phyloP scores from a whole-genome alignment of 2,797 vertebrate genomes.

The Macroramphosus scolopax region DNA sequence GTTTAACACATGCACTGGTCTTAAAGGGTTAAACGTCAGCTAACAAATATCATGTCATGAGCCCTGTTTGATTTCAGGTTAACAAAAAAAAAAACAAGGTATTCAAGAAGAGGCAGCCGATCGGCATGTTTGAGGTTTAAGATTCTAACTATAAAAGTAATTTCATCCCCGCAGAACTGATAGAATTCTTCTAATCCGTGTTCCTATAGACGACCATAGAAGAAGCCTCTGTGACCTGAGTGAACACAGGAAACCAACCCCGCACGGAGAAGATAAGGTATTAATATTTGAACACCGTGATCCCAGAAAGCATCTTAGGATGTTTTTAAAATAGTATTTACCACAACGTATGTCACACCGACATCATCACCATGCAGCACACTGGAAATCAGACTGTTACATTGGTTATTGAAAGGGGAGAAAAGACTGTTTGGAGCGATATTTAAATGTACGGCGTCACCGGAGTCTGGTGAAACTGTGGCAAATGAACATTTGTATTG shows the following conservation, averaged over 20 bases:
- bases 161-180: not conserved
- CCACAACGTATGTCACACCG: not conserved
- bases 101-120: not conserved
- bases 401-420: too few relatives aligned
- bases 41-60: too few relatives aligned
- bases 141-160: not conserved
- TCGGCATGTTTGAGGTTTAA: not conserved
- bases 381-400: too few relatives aligned
- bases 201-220: constrained; percentile 1
- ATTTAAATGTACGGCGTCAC: not conserved
- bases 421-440: too few relatives aligned
- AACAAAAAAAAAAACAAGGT: too few relatives aligned
- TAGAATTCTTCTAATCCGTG: not conserved
- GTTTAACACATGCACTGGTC: too few relatives aligned
- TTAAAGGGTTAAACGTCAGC: too few relatives aligned
- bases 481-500: constrained; percentile 18
- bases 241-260: not conserved
- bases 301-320: constrained; percentile 2
- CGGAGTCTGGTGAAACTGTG: constrained; percentile 17
- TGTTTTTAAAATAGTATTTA: constrained; percentile 2
- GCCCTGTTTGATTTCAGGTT: too few relatives aligned
- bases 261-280: not conserved
- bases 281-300: not conserved
- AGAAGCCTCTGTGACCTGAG: not conserved
- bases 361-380: too few relatives aligned